phyloP scores from a whole-genome alignment of 2,888 invertebrate genomes.

The Eumacrocentrus americanus region DNA sequence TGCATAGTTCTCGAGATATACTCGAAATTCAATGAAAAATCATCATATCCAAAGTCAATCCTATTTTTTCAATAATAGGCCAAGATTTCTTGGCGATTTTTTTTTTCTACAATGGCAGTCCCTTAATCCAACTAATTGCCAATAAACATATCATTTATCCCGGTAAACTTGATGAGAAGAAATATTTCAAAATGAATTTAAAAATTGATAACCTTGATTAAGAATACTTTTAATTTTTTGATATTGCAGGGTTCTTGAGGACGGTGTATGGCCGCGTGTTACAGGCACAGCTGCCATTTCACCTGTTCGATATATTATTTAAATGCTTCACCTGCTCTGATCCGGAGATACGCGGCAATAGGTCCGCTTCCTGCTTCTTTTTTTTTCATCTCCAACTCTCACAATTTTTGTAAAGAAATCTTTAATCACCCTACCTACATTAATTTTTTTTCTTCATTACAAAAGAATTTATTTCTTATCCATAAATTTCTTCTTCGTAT shows the following conservation, averaged over 20 bases:
- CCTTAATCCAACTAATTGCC: no score
- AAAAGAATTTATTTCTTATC: neutral
- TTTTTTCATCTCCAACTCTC: neutral
- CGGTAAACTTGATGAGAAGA: no score
- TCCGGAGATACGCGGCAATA: constrained; percentile 44
- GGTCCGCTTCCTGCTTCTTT: constrained; percentile 14
- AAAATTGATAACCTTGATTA: no score
- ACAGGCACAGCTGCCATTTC: constrained; percentile 53
- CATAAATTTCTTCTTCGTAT: neutral
- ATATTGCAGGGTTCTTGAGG: neutral
- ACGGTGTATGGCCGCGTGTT: constrained; percentile 19
- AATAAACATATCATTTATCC: no score
- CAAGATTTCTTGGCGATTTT: no score
- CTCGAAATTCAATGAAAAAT: no score
- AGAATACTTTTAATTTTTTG: neutral
- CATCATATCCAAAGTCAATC: no score
- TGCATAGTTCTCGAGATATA: no score
- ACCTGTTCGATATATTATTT: constrained; percentile 56
- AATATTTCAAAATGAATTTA: no score
- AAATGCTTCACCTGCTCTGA: constrained; percentile 53
- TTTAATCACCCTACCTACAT: neutral
- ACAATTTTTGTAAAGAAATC: constrained; percentile 5
- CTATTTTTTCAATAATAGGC: no score
- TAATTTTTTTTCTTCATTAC: no score
- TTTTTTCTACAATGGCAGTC: no score